Conservation (phyloP, 2,113 vertebrate species). For the Gymnarchus niloticus region DNA sequence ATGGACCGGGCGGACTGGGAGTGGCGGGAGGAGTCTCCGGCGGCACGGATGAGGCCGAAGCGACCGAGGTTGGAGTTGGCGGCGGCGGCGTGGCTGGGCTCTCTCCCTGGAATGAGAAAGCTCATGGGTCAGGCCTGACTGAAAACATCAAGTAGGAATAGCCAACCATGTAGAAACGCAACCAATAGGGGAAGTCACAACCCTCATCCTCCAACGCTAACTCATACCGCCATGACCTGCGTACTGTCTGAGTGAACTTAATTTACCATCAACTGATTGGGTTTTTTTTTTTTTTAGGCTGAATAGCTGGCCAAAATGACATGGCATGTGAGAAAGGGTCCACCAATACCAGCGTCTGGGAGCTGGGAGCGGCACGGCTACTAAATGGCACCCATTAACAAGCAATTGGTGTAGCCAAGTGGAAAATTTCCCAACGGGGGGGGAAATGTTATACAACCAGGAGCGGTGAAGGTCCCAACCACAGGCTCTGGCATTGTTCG, state of each 20-base stretch:
- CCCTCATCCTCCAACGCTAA: not conserved
- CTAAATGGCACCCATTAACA: constrained; percentile 3
- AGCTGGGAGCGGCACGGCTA: not conserved
- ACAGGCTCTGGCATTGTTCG: not conserved
- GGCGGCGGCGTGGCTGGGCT: constrained; percentile 46
- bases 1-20: constrained; percentile 52
- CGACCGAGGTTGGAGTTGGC: constrained; percentile 45
- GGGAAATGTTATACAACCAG: constrained; percentile 17
- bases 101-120: constrained; percentile 45
- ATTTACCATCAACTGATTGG: no score
- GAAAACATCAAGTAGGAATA: not conserved
- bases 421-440: not conserved
- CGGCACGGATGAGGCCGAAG: constrained; percentile 36
- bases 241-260: no score
- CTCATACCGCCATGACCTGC: not conserved
- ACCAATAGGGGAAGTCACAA: not conserved
- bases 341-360: not conserved
- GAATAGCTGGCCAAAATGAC: not conserved
- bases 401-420: not conserved
- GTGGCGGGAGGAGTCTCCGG: constrained; percentile 46
- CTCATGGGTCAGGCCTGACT: not conserved
- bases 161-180: not conserved
- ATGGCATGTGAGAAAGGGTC: not conserved
- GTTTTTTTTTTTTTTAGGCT: no score
- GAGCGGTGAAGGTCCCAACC: not conserved